Base-by-base conservation (phyloP, 2,797 vertebrate genomes). In the Acrossocheilus fasciatus region DNA sequence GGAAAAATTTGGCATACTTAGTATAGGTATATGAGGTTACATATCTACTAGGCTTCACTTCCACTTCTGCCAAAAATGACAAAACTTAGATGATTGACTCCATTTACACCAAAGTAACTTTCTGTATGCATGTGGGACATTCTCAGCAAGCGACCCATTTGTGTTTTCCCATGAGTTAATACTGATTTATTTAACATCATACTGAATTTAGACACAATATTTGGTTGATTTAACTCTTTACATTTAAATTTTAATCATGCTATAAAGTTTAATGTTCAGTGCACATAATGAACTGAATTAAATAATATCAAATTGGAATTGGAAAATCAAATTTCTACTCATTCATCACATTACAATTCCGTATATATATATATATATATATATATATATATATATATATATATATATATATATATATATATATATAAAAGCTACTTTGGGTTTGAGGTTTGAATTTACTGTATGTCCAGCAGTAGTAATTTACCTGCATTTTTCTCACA, bases 61-160 rank as follows among this genome's bases (percentile, higher is more conserved):
- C 4, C 10, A 69, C 18, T 68, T 15, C 79, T 69, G 79, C 50
- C 26, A 34, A 34, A 50, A 68, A 57, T 52, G 1, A 54, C 66
- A 8, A 68, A 68, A 15, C 4, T n/a, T 8, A 17, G 14, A 68
- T 68, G 73, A 75, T 75, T 52, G 15, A 75, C 45, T 52, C 73
- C 18, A 57, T 54, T 76, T 41, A 77, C 1, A 54, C 34, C 6
- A 2, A 57, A 41, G 52, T 57, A 77, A 36, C 52, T n/a, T 77
- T 57, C 20, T 39, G 20, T 59, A 10, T 39, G 12, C 52, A 39
- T 77, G 20, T 77, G 75, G 75, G 75, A 36, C 75, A 77, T 57
- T 57, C 20, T 57, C 20, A 39, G 50, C 18, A 39, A 77, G 34
- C 1, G 11, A 39, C 50, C 50, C 6, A 57, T 39, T 39, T 77